These are phyloP conservation scores for Gambelia wislizenii DNA, from an alignment of 2,797 vertebrate species.

Conservation along the genomic window DNA sequence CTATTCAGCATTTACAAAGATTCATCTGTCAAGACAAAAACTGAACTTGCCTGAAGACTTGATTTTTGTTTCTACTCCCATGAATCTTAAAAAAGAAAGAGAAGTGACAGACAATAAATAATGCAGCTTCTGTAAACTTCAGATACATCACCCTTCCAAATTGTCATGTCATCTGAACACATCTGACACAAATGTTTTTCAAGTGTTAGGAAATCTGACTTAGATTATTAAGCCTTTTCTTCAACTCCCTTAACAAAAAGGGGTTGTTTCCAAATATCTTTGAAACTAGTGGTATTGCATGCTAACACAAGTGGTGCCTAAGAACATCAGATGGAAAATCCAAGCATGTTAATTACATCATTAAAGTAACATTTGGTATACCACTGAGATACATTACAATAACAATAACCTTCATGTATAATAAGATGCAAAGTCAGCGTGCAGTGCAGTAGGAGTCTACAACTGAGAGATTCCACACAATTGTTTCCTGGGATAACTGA, in stretches of 20 bases:
- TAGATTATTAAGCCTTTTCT: constrained; percentile 59
- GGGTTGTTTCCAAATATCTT: constrained; percentile 51
- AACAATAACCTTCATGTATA: constrained; percentile 75
- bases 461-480: constrained; percentile 56
- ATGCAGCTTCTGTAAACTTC: constrained; percentile 53
- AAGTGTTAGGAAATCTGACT: constrained; percentile 50
- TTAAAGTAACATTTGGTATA: constrained; percentile 74
- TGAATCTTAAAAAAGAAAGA: constrained; percentile 3
- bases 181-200: constrained; percentile 50
- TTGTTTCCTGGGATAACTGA: constrained; percentile 61
- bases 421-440: constrained; percentile 61
- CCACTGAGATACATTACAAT: constrained; percentile 73
- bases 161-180: constrained; percentile 37
- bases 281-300: constrained; percentile 56
- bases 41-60: constrained; percentile 12
- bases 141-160: constrained; percentile 43
- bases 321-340: constrained; percentile 76
- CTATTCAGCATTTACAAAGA: constrained; percentile 36
- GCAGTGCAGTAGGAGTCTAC: constrained; percentile 44
- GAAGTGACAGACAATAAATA: constrained; percentile 44
- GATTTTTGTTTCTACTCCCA: constrained; percentile 6
- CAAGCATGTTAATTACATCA: constrained; percentile 78
- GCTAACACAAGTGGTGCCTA: constrained; percentile 60
- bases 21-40: constrained; percentile 48
- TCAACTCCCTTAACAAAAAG: constrained; percentile 59